Evolutionary conservation across 2,888 invertebrate species (phyloP).

Genomic region (Rotaria macrura): DNA sequence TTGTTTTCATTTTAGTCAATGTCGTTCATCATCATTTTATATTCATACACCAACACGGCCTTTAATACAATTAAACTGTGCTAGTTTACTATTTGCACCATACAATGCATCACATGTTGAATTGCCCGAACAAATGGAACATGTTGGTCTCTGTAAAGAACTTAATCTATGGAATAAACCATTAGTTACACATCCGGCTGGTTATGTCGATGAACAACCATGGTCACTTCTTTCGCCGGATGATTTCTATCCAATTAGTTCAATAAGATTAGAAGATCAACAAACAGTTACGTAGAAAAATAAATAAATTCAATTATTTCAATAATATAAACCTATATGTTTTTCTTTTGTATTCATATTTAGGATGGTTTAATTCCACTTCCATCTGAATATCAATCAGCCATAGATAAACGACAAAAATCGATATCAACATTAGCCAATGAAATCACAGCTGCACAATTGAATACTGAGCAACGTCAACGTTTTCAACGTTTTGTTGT

Average conservation of each 20-base stretch:
- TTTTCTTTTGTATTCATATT: neutral
- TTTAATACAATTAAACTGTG: slow-evolving; percentile 47
- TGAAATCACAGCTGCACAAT: slow-evolving; percentile 14
- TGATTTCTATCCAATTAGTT: slow-evolving; percentile 44
- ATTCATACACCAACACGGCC: slow-evolving; percentile 49
- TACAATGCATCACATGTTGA: slow-evolving; percentile 49
- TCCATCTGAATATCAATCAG: neutral
- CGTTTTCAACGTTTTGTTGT: slow-evolving; percentile 24
- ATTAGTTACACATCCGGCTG: slow-evolving; percentile 35
- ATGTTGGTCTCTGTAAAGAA: slow-evolving; percentile 42
- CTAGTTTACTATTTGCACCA: slow-evolving; percentile 47
- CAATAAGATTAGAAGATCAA: slow-evolving; percentile 15
- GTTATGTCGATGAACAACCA: slow-evolving; percentile 41
- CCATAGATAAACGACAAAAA: slow-evolving; percentile 7
- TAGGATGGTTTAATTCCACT: slow-evolving; percentile 16
- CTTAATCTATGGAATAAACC: slow-evolving; percentile 51
- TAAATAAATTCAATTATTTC: no score
- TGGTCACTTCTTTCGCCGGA: slow-evolving; percentile 44
- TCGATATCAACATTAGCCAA: neutral
- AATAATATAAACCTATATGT: no score
- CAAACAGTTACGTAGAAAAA: neutral
- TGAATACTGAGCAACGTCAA: slow-evolving; percentile 12
- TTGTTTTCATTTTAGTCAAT: slow-evolving; percentile 45
- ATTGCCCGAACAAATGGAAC: slow-evolving; percentile 48
- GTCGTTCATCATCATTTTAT: slow-evolving; percentile 47